Evolutionary conservation across 1,140 invertebrate genomes (phyloP), one percentile per base, ranked within the genome.

Genomic region (Oncopeltus fasciatus): DNA sequence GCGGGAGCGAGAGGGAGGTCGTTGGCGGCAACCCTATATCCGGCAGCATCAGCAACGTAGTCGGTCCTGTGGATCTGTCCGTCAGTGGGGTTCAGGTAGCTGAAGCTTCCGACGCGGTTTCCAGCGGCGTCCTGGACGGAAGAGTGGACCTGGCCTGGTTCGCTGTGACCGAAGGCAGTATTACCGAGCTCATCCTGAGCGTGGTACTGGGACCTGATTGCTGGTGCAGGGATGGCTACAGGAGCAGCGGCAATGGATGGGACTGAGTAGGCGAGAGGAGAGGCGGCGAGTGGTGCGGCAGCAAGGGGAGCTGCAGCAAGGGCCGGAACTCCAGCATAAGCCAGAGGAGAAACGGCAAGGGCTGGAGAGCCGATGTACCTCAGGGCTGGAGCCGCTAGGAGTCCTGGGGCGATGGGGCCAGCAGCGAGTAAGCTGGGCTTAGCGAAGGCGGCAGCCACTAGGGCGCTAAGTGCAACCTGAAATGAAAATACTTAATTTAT

Each of bases 121-220:
- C 78, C 79, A 57, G 24, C 28, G 27, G 47, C 47, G 31, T 61
- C 60, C 60, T 61, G 75, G 57, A 75, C 76, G 64, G 78, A 78
- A 66, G 75, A 73, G 59, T 79, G 75, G 18, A 75, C 72, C 68
- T 80, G 78, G 73, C 76, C 76, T 49, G 77, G 74, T 70, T 79
- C 76, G 64, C 75, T 72, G 65, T 79, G 78, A 64, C 78, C 78
- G 72, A 79, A 80, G 66, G 74, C 67, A 66, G 77, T 77, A 67
- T 78, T 76, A 28, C 78, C 78, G n/a, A 76, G 73, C 67, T 77
- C 72, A 69, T 82, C 78, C 67, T 79, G 72, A 64, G 78, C 74
- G 69, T 81, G 80, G 75, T 80, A 80, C 70, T 79, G 75, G 67
- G 68, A 46, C 77, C 64, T 67, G 59, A 53, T 61, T 46, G 59